Evolutionary conservation across 2,888 invertebrate species (phyloP).

Genomic region (Epirrita christyi): DNA sequence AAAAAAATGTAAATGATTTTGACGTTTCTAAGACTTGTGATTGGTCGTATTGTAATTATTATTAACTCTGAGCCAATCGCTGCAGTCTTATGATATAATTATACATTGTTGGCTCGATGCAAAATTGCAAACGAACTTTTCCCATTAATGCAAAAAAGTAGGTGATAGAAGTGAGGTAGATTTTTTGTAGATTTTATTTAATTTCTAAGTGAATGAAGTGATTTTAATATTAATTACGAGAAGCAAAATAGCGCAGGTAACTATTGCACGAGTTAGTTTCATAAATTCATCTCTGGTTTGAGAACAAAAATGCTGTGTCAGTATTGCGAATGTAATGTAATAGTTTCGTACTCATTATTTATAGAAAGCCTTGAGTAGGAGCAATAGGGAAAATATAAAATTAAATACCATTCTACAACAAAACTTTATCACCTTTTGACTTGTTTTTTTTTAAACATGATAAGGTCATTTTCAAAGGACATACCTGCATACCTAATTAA

Average conservation of each 20-base stretch:
- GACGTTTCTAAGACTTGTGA: constrained; percentile 12
- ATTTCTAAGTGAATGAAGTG: constrained; percentile 39
- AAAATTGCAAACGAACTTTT: constrained; percentile 33
- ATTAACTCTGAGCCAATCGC: not conserved
- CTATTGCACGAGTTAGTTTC: not conserved
- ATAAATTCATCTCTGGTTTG: not conserved
- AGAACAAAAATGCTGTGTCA: constrained; percentile 47
- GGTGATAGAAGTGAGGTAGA: constrained; percentile 25
- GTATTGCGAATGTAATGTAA: constrained; percentile 24
- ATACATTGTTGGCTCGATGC: not conserved
- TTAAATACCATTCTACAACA: not conserved
- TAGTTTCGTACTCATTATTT: constrained; percentile 40
- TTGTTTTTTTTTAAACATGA: not conserved
- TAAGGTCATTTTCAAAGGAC: not conserved
- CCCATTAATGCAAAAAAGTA: constrained; percentile 21
- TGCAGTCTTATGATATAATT: not conserved
- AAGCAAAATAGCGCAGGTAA: constrained; percentile 29
- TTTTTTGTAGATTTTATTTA: constrained; percentile 30
- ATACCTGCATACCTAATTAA: not conserved
- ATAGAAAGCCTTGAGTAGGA: constrained; percentile 48
- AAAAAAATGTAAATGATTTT: not conserved
- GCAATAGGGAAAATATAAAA: constrained; percentile 9
- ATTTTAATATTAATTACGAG: constrained; percentile 16
- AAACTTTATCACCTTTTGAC: not conserved
- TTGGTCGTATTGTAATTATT: constrained; percentile 25